Conservation (phyloP, 2,797 vertebrate species). For the Sylvilagus floridanus region DNA sequence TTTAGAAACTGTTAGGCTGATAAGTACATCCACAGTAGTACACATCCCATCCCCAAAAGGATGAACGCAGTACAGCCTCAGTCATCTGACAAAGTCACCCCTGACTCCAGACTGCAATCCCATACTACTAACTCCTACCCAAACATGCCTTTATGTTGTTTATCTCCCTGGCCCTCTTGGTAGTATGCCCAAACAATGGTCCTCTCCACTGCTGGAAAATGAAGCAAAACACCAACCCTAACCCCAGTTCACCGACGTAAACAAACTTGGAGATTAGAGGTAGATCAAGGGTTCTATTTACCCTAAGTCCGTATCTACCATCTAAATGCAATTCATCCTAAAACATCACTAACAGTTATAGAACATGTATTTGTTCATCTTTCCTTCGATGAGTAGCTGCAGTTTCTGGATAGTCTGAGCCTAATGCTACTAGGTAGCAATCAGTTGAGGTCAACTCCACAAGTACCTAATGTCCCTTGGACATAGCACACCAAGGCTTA, state of each 20-base stretch:
- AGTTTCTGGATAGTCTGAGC: neutral
- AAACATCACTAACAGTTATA: neutral
- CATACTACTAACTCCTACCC: neutral
- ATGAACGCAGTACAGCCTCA: neutral
- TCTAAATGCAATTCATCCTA: neutral
- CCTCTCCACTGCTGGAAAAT: neutral
- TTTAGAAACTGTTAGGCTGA: neutral
- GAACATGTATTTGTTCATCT: constrained; percentile 15
- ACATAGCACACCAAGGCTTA: neutral
- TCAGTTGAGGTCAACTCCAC: neutral
- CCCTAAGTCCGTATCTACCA: neutral
- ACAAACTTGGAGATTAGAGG: neutral
- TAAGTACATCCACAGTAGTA: neutral
- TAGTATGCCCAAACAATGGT: neutral
- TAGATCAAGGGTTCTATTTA: neutral
- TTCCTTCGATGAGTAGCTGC: neutral
- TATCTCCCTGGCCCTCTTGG: neutral
- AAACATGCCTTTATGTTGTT: neutral
- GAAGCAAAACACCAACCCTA: neutral
- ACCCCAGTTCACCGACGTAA: neutral
- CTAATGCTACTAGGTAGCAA: neutral
- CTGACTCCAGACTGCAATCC: neutral
- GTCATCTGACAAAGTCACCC: too few species aligned
- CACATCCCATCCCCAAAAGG: neutral
- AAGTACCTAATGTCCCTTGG: neutral